Percentiles rank a stretch among this genome's conserved stretches.
Conservation (phyloP, 2,797 vertebrate species). For the Philypnodon macrostomus region DNA sequence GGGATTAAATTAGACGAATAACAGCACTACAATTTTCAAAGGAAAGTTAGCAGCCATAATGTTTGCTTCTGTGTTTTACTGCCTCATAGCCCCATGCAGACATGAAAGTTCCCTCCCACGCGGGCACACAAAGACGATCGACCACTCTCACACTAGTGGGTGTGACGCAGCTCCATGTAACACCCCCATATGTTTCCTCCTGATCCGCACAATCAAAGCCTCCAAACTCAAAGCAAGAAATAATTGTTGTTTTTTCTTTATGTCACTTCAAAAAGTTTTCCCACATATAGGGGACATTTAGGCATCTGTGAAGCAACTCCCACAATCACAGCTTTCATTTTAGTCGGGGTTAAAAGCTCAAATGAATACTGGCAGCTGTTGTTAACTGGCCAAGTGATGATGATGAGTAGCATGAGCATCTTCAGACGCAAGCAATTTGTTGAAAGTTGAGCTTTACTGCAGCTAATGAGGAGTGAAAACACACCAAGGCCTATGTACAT, state of each 20-base stretch:
- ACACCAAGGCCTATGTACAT: constrained; percentile 7
- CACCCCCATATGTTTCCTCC: constrained; percentile 36
- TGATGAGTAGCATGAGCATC: constrained; percentile 14
- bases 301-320: constrained; percentile 17
- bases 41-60: constrained; percentile 5
- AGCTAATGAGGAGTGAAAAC: constrained; percentile 57
- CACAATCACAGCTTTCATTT: constrained; percentile 24
- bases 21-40: constrained; percentile 8
- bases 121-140: constrained; percentile 27
- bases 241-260: constrained; percentile 1
- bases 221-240: not conserved
- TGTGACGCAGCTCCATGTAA: constrained; percentile 34
- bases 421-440: constrained; percentile 40
- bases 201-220: constrained; percentile 6
- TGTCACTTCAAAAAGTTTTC: no score
- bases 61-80: constrained; percentile 21
- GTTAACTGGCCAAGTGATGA: constrained; percentile 42
- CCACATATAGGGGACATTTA: constrained; percentile 7
- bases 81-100: constrained; percentile 35
- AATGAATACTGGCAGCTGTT: constrained; percentile 47
- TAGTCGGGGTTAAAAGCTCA: constrained; percentile 15
- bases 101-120: constrained; percentile 36
- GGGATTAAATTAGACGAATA: constrained; percentile 13
- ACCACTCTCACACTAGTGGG: constrained; percentile 30
- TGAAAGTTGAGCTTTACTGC: constrained; percentile 47